Evolutionary conservation across 1,140 invertebrate species (phyloP).

Genomic region (Drosophila asahinai): DNA sequence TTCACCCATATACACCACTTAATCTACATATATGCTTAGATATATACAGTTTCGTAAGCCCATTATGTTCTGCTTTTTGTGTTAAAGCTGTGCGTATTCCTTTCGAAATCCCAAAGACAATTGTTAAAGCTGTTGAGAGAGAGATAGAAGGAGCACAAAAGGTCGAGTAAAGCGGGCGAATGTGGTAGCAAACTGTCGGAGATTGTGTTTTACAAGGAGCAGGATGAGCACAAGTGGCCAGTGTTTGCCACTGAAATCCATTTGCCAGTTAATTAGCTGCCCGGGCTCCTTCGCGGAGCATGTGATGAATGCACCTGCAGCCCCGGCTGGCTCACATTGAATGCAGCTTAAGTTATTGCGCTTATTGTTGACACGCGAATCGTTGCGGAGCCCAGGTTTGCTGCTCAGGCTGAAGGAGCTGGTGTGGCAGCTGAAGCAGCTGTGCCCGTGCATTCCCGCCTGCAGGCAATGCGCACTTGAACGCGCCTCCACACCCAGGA

Average conservation of each 20-base stretch:
- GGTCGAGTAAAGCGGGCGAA: slow-evolving; percentile 13
- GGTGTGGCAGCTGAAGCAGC: slow-evolving; percentile 31
- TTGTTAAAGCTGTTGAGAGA: slow-evolving; percentile 59
- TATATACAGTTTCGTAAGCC: slow-evolving; percentile 30
- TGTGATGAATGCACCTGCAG: slow-evolving; percentile 35
- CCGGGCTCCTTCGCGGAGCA: slow-evolving; percentile 26
- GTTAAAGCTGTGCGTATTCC: slow-evolving; percentile 30
- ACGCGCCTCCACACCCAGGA: slow-evolving; percentile 26
- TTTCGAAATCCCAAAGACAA: slow-evolving; percentile 42
- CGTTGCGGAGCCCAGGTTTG: slow-evolving; percentile 40
- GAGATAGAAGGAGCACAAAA: slow-evolving; percentile 26
- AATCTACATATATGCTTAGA: slow-evolving; percentile 13
- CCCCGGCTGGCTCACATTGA: slow-evolving; percentile 49
- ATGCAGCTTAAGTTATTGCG: slow-evolving; percentile 80
- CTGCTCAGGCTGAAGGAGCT: slow-evolving; percentile 32
- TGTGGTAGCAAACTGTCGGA: slow-evolving; percentile 32
- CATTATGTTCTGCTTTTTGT: slow-evolving; percentile 13
- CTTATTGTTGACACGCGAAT: slow-evolving; percentile 82
- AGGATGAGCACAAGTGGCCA: slow-evolving; percentile 53
- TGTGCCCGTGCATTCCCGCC: slow-evolving; percentile 65
- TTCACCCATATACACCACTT: slow-evolving; percentile 41
- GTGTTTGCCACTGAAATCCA: slow-evolving; percentile 60
- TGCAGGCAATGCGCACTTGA: slow-evolving; percentile 71
- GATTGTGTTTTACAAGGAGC: slow-evolving; percentile 27
- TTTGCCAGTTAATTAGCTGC: slow-evolving; percentile 79